phyloP scores from a whole-genome alignment of 2,113 vertebrate species.

The Oxygymnocypris stewartii region DNA sequence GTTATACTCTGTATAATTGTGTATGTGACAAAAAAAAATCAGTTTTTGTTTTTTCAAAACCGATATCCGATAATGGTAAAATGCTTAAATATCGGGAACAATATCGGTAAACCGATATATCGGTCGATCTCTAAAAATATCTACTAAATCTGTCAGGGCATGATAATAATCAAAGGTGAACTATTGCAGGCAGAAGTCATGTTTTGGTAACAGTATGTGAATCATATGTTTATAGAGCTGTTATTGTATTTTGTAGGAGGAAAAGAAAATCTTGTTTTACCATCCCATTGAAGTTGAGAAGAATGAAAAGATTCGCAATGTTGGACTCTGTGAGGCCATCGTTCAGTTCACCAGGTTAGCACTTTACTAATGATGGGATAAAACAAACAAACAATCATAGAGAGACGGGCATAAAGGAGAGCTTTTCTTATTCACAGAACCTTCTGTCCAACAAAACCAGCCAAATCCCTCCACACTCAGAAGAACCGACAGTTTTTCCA shows the following conservation, averaged over 20 bases:
- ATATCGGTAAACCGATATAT: too few relatives aligned
- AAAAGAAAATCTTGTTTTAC: slow-evolving; percentile 99
- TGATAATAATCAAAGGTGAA: neutral
- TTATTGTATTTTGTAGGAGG: slow-evolving; percentile 78
- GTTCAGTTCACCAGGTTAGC: slow-evolving; percentile 95
- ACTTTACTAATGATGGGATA: neutral
- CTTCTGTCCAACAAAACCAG: slow-evolving; percentile 95
- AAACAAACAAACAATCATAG: neutral
- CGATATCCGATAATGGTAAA: too few relatives aligned
- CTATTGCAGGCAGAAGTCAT: neutral
- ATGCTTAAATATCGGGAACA: too few relatives aligned
- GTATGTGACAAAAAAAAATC: too few relatives aligned
- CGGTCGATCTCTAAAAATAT: neutral
- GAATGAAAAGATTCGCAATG: slow-evolving; percentile 97
- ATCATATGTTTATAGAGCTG: neutral
- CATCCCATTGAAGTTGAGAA: slow-evolving; percentile 96
- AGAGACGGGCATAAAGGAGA: neutral
- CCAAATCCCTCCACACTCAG: slow-evolving; percentile 96
- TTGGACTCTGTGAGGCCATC: slow-evolving; percentile 97
- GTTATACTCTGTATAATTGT: too few relatives aligned
- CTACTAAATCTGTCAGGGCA: neutral
- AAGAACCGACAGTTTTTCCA: slow-evolving; percentile 98
- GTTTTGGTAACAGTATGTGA: neutral
- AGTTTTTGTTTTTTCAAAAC: too few relatives aligned
- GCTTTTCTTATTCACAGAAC: slow-evolving; percentile 77